phyloP scores from a whole-genome alignment of 2,113 vertebrate genomes.

The Paramisgurnus dabryanus region DNA sequence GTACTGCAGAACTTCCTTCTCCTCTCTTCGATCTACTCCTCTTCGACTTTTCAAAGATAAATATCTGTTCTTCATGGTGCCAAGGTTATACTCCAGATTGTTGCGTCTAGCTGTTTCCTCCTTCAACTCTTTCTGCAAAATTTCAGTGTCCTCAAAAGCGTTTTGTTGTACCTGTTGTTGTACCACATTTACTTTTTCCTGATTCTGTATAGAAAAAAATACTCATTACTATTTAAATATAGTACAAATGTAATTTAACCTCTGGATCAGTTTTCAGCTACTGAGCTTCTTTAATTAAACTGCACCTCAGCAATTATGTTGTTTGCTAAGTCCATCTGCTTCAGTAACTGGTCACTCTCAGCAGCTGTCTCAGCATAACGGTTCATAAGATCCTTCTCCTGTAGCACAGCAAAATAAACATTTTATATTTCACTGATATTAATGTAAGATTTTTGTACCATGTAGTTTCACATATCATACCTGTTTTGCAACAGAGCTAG shows the following conservation, averaged over 20 bases:
- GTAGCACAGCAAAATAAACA: slow-evolving; percentile 38
- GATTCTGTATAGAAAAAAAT: slow-evolving; percentile 76
- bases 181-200: slow-evolving; percentile 75
- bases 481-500: slow-evolving; percentile 84
- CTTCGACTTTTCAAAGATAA: slow-evolving; percentile 83
- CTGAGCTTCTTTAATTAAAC: background rate
- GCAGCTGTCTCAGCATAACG: slow-evolving; percentile 78
- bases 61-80: slow-evolving; percentile 76
- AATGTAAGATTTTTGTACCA: background rate
- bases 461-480: slow-evolving; percentile 63
- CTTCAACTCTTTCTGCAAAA: slow-evolving; percentile 74
- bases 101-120: slow-evolving; percentile 79
- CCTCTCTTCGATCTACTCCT: slow-evolving; percentile 87
- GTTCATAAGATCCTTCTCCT: slow-evolving; percentile 83
- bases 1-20: slow-evolving; percentile 89
- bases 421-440: background rate
- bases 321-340: slow-evolving; percentile 82
- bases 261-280: background rate
- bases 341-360: slow-evolving; percentile 80
- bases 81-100: slow-evolving; percentile 74
- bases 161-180: slow-evolving; percentile 62
- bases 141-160: slow-evolving; percentile 64
- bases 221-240: background rate
- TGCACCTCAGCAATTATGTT: slow-evolving; percentile 82
- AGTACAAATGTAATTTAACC: too few species aligned